A percentile compares a stretch with the other conserved stretches of the same genome.
These are phyloP conservation scores for Tinamus major DNA, from an alignment of 2,797 vertebrate species.

Conservation along the genomic window DNA sequence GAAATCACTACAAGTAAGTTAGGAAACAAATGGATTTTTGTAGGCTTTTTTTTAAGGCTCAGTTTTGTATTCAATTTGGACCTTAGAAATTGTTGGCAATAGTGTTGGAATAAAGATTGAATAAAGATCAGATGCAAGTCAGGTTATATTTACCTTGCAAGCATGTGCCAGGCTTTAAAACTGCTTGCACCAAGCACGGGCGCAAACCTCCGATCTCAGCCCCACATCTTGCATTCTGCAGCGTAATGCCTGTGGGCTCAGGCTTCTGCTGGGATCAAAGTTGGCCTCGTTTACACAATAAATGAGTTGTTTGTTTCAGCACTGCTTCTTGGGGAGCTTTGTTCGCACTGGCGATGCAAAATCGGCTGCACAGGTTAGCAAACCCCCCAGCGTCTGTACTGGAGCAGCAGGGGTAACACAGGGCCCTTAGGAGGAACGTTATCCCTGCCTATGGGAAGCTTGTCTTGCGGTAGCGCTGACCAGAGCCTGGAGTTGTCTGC, in stretches of 20 bases:
- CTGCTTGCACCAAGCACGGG: background rate
- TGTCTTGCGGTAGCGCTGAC: background rate
- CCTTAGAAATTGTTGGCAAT: background rate
- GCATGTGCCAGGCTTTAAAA: background rate
- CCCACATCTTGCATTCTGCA: slow-evolving; percentile 2
- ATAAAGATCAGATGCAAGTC: too few species aligned
- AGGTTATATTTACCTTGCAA: background rate
- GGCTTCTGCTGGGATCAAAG: background rate
- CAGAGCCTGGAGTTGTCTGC: background rate
- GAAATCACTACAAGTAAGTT: background rate
- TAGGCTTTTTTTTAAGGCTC: background rate
- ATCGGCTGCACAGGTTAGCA: slow-evolving; percentile 7
- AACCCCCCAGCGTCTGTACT: slow-evolving; percentile 8
- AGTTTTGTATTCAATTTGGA: background rate
- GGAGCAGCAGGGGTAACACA: background rate
- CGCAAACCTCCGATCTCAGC: background rate
- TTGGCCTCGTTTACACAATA: slow-evolving; percentile 49
- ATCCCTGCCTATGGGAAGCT: background rate
- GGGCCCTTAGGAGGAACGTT: slow-evolving; percentile 11
- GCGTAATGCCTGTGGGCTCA: slow-evolving; percentile 1
- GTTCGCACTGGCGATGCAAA: slow-evolving; percentile 32
- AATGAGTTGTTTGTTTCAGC: slow-evolving; percentile 63
- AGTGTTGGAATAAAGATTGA: background rate
- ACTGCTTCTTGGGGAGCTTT: slow-evolving; percentile 24
- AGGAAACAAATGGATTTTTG: background rate